Percentiles rank a stretch among this genome's conserved stretches.
Conservation (phyloP, 1,140 invertebrate species). For the Medauroidea extradentata region DNA sequence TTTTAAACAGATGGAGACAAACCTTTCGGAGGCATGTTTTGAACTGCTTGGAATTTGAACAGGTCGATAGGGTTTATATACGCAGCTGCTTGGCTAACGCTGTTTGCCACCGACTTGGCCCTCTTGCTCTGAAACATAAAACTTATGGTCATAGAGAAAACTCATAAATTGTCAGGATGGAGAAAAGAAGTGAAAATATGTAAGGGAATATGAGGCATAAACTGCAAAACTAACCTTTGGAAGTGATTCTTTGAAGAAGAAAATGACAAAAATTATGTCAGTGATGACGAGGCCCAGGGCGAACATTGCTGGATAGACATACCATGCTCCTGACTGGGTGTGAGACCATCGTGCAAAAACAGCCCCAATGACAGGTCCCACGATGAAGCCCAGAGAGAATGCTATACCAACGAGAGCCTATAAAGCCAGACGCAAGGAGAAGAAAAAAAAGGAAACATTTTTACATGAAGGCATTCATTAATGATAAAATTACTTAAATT, state of each 20-base stretch:
- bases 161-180: no score
- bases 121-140: slow-evolving; percentile 58
- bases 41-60: slow-evolving; percentile 63
- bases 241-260: slow-evolving; percentile 84
- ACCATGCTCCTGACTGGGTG: slow-evolving; percentile 62
- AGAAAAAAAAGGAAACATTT: no score
- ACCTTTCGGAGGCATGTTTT: slow-evolving; percentile 44
- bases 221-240: slow-evolving; percentile 51
- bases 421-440: no score
- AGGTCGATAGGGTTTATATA: slow-evolving; percentile 68
- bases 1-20: no score
- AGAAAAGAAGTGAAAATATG: no score
- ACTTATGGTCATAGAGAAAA: slow-evolving; percentile 1
- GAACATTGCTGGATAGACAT: slow-evolving; percentile 77
- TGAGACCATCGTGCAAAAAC: slow-evolving; percentile 72
- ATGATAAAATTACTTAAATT: no score
- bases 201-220: no score
- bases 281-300: slow-evolving; percentile 71
- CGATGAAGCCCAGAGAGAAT: slow-evolving; percentile 95
- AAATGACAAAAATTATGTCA: slow-evolving; percentile 73
- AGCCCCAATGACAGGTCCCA: slow-evolving; percentile 93
- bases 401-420: slow-evolving; percentile 94
- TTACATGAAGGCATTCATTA: no score
- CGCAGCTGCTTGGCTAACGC: slow-evolving; percentile 65
- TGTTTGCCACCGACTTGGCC: slow-evolving; percentile 57